Evolutionary conservation across 2,888 invertebrate species (phyloP), one percentile per base, ranked within the genome.

Genomic region (Charanyca ferruginea): DNA sequence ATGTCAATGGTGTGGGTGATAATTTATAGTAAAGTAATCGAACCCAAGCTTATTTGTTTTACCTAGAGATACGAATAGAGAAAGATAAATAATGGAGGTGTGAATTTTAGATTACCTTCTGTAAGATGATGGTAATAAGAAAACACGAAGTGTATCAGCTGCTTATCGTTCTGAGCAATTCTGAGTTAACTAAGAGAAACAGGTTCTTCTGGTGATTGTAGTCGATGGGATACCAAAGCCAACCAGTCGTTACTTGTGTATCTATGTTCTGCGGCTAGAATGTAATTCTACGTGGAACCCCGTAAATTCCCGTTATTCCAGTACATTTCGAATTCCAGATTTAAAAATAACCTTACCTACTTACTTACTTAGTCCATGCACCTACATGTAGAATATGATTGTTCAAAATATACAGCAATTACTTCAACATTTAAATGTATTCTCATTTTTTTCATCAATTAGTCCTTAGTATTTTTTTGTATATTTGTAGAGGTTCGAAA

Each of bases 161-260:
- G 63, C 64, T 69, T 79, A 79, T 79, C 72, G 57, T 58, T 42
- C 23, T n/a, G 52, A 48, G 49, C 66, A 66, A 71, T 65, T 80
- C 71, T 75, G 66, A 60, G 58, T 59, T 75, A 76, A 74, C 57
- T 76, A 48, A 66, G 67, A 65, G 38, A 67, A 80, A 80, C 81
- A 63, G 76, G 80, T 80, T 80, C 54, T 47, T 64, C 64, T 75
- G 38, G 63, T 66, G 75, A 75, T 80, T 75, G 75, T 68, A 66
- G 55, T 63, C 59, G 72, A 66, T 67, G 65, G 42, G 48, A 51
- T 69, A 63, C 57, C 47, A 66, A 54, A 45, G 53, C 66, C 54
- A 51, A 49, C 62, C 42, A 78, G 44, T 71, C 35, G 48, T 66
- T 67, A 78, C 78, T 75, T 69, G 62, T 78, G 42, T 72, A 66